Percentiles rank a stretch among this genome's conserved stretches.
These are phyloP conservation scores for Peromyscus polionotus DNA, from an alignment of 2,113 vertebrate genomes.

Conservation along the genomic window DNA sequence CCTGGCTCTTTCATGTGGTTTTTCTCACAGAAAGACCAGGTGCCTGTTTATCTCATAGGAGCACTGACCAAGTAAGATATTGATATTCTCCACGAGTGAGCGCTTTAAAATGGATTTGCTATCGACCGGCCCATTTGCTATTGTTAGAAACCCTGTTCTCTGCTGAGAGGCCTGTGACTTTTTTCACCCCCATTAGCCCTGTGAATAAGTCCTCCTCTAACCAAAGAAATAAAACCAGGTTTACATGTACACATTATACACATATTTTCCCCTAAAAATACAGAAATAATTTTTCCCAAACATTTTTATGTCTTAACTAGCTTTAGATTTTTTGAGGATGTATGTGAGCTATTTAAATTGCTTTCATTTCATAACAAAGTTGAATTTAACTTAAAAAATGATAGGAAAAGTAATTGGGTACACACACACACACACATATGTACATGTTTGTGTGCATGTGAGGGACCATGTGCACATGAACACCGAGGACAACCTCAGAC, in stretches of 20 bases:
- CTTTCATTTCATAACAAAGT: neutral
- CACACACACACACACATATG: too few species aligned
- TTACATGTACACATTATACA: neutral
- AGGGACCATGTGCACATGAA: neutral
- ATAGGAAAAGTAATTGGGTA: neutral
- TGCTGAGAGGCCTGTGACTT: neutral
- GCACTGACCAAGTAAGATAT: slow-evolving; percentile 76
- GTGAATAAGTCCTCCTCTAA: slow-evolving; percentile 47
- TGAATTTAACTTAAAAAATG: slow-evolving; percentile 1
- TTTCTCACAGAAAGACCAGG: slow-evolving; percentile 75
- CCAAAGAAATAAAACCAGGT: slow-evolving; percentile 59
- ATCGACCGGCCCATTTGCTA: slow-evolving; percentile 75
- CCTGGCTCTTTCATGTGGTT: slow-evolving; percentile 76
- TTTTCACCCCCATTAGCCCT: slow-evolving; percentile 17
- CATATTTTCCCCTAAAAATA: neutral
- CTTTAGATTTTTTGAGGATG: slow-evolving; percentile 39
- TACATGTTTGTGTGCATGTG: neutral
- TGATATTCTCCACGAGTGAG: slow-evolving; percentile 77
- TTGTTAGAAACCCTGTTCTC: slow-evolving; percentile 69
- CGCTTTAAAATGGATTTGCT: slow-evolving; percentile 76
- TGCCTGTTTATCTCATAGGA: slow-evolving; percentile 82
- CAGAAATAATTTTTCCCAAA: neutral
- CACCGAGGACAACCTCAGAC: neutral
- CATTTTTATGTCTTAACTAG: slow-evolving; percentile 7
- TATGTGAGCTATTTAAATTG: slow-evolving; percentile 28